Percentiles rank a stretch among this genome's conserved stretches.
phyloP scores from a whole-genome alignment of 2,888 invertebrate genomes.

The Stictocephala bisonia region DNA sequence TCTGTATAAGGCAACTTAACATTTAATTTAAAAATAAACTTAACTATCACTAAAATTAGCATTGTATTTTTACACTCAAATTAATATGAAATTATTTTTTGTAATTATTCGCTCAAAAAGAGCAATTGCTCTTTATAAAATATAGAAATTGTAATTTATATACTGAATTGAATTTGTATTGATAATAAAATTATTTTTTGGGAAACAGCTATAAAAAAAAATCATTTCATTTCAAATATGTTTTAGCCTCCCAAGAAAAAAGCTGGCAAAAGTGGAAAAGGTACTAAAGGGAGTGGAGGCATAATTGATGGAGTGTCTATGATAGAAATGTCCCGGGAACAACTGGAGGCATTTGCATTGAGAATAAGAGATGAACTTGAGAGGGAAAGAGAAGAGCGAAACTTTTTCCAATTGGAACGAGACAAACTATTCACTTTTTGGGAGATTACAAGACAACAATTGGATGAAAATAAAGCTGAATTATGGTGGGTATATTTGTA shows the following conservation, averaged over 20 bases:
- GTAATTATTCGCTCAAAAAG: no score
- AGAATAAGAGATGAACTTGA: slow-evolving; percentile 91
- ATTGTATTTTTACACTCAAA: no score
- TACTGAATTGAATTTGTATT: no score
- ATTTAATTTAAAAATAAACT: no score
- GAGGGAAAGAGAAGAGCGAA: slow-evolving; percentile 93
- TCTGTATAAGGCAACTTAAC: no score
- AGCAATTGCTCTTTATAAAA: no score
- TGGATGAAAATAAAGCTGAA: slow-evolving; percentile 84
- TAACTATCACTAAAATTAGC: no score
- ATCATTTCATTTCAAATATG: slow-evolving; percentile 7
- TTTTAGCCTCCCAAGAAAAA: slow-evolving; percentile 59
- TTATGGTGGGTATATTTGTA: slow-evolving; percentile 66
- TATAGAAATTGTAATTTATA: no score
- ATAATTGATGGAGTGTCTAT: slow-evolving; percentile 88
- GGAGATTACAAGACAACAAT: slow-evolving; percentile 92
- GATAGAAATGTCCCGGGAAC: slow-evolving; percentile 91
- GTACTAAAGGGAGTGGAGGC: slow-evolving; percentile 57
- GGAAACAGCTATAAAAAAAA: no score
- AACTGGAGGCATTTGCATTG: slow-evolving; percentile 89
- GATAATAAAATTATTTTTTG: no score
- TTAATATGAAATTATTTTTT: no score
- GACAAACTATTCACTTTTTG: slow-evolving; percentile 95
- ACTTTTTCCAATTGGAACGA: slow-evolving; percentile 94
- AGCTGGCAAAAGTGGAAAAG: slow-evolving; percentile 58